These are phyloP conservation scores for Lysandra bellargus DNA, from an alignment of 2,888 invertebrate genomes.

Conservation along the genomic window DNA sequence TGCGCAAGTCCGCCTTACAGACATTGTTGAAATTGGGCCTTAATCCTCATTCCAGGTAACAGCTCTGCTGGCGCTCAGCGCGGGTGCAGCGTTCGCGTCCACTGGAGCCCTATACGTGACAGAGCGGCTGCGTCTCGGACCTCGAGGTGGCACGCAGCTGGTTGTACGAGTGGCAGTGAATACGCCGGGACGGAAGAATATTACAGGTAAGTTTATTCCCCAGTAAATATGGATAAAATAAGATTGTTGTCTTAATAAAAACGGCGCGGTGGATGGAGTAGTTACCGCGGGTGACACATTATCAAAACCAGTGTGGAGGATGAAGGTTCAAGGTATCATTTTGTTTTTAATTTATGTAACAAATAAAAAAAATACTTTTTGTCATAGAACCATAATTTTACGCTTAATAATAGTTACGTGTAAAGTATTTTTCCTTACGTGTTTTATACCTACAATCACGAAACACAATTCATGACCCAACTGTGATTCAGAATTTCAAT, in stretches of 20 bases:
- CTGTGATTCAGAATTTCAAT: slow-evolving; percentile 7
- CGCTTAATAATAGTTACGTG: no score
- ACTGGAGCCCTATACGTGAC: slow-evolving; percentile 84
- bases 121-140: slow-evolving; percentile 82
- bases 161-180: slow-evolving; percentile 83
- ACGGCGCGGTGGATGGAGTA: no score
- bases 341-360: no score
- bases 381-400: no score
- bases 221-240: no score
- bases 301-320: background rate
- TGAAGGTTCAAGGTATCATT: no score
- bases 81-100: slow-evolving; percentile 84
- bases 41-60: slow-evolving; percentile 73
- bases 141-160: slow-evolving; percentile 83
- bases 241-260: background rate
- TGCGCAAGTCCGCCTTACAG: no score
- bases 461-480: background rate
- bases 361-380: no score
- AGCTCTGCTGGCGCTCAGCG: slow-evolving; percentile 82
- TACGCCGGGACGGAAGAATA: slow-evolving; percentile 83
- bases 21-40: no score
- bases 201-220: slow-evolving; percentile 77
- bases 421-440: no score
- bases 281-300: no score
- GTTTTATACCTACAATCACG: no score